Conservation (phyloP, 2,888 invertebrate species). For the Acrobasis repandana region DNA sequence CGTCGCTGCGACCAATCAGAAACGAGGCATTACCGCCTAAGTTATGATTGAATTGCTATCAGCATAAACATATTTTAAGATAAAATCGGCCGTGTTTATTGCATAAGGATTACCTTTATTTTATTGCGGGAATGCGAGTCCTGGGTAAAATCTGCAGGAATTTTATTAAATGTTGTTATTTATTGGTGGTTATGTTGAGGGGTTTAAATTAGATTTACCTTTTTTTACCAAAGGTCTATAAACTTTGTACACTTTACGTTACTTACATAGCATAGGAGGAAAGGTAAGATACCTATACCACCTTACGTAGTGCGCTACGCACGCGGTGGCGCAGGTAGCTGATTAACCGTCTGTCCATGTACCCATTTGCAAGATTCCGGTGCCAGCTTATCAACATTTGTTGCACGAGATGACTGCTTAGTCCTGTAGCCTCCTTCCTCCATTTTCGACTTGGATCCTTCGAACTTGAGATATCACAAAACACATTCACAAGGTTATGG, state of each 20-base stretch:
- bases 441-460: too few species aligned
- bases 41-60: constrained; percentile 70
- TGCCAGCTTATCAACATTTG: too few species aligned
- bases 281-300: too few species aligned
- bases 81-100: constrained; percentile 67
- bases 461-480: too few species aligned
- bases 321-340: too few species aligned
- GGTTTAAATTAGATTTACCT: not conserved
- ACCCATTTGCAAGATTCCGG: too few species aligned
- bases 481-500: too few species aligned
- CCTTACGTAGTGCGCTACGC: too few species aligned
- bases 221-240: not conserved
- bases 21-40: constrained; percentile 65
- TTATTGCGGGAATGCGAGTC: constrained; percentile 37
- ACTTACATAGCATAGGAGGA: too few species aligned
- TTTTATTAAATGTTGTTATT: constrained; percentile 19
- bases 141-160: constrained; percentile 15
- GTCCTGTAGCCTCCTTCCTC: too few species aligned
- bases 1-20: constrained; percentile 55
- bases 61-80: constrained; percentile 70
- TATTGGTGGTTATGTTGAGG: constrained; percentile 4
- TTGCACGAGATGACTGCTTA: too few species aligned
- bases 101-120: constrained; percentile 50
- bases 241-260: not conserved
- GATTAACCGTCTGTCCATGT: too few species aligned